A percentile compares a stretch with the other conserved stretches of the same genome.
Conservation (phyloP, 2,797 vertebrate species). For the Lophius americanus region DNA sequence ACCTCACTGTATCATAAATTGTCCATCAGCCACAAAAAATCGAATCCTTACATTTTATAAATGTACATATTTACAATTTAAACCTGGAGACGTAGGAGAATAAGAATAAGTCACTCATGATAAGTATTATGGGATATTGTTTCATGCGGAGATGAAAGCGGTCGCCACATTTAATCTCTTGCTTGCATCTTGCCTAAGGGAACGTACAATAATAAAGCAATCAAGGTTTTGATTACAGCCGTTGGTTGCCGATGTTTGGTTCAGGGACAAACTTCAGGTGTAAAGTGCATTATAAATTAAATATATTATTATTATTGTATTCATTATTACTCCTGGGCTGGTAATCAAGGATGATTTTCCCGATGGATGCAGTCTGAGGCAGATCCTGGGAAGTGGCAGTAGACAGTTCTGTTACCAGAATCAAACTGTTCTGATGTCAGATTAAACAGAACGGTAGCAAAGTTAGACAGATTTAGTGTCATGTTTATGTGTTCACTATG, state of each 20-base stretch:
- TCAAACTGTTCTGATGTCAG: conserved; percentile 3
- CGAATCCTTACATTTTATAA: background rate
- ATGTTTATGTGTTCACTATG: background rate
- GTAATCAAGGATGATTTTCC: conserved; percentile 29
- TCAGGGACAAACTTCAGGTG: conserved; percentile 6
- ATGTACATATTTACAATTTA: background rate
- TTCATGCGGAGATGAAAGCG: conserved; percentile 33
- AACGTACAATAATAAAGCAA: conserved; percentile 43
- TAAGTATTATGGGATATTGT: conserved; percentile 4
- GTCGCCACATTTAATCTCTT: conserved; percentile 23
- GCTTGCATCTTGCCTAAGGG: conserved; percentile 34
- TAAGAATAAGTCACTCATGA: background rate
- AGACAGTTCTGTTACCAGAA: background rate
- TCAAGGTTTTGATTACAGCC: conserved; percentile 32
- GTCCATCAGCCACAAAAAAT: background rate
- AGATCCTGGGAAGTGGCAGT: background rate
- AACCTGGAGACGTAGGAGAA: background rate
- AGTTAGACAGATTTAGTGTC: background rate
- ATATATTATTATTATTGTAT: too few relatives aligned
- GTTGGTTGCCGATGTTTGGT: background rate
- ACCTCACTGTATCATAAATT: background rate
- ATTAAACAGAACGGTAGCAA: background rate
- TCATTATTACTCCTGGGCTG: conserved; percentile 19
- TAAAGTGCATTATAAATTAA: too few relatives aligned
- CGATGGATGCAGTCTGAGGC: background rate